Percentiles rank a stretch among this genome's conserved stretches.
These are phyloP conservation scores for Oceanodroma tethys DNA, from an alignment of 2,113 vertebrate genomes.

Conservation along the genomic window DNA sequence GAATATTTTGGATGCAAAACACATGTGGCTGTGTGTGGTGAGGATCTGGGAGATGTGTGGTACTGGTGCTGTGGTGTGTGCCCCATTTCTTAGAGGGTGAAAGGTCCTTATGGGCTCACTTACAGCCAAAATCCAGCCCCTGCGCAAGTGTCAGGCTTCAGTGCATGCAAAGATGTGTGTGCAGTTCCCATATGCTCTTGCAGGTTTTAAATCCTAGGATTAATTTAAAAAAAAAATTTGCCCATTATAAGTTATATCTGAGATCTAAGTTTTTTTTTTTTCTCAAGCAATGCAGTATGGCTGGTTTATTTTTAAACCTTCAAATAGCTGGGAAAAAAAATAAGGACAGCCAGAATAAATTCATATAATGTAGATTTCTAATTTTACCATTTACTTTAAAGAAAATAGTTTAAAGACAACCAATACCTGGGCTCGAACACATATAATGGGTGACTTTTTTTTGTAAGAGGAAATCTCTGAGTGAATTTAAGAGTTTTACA, in stretches of 20 bases:
- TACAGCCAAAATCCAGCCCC: neutral
- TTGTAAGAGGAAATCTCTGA: neutral
- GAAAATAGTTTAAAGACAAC: neutral
- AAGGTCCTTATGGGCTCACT: neutral
- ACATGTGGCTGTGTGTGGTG: neutral
- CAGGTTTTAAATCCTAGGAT: neutral
- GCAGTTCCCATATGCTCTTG: neutral
- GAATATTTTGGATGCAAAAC: neutral
- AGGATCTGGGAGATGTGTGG: neutral
- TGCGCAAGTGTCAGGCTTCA: neutral
- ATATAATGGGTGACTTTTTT: neutral
- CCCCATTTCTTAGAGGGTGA: neutral
- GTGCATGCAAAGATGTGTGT: neutral
- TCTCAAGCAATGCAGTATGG: neutral
- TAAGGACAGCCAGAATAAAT: neutral
- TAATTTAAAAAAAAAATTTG: neutral
- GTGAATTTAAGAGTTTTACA: neutral
- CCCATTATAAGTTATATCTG: neutral
- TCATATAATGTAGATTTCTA: neutral
- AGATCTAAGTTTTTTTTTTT: neutral
- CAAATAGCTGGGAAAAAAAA: neutral
- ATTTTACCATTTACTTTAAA: neutral
- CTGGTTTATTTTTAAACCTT: constrained; percentile 23
- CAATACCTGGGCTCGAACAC: fast-evolving
- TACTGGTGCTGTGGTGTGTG: neutral